phyloP scores from a whole-genome alignment of 2,888 invertebrate species.

The Campoplex capitator region DNA sequence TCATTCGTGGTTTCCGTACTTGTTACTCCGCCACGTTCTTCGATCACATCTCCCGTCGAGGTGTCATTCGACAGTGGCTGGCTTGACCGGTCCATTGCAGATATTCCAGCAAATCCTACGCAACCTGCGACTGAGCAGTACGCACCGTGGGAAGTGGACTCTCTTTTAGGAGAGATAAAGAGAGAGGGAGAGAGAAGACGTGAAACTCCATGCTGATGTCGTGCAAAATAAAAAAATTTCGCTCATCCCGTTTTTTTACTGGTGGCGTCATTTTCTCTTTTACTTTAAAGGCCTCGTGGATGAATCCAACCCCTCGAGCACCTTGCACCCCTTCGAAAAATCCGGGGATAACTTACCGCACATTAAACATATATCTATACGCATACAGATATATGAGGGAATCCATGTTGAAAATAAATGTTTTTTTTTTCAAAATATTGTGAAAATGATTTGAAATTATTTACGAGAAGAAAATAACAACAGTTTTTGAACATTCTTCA shows the following conservation, averaged over 20 bases:
- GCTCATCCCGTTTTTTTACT: constrained; percentile 38
- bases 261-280: constrained; percentile 24
- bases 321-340: constrained; percentile 73
- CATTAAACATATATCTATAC: constrained; percentile 1
- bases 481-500: not conserved
- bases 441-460: not conserved
- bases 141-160: constrained; percentile 82
- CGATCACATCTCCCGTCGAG: constrained; percentile 18
- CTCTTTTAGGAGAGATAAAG: not conserved
- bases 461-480: not conserved
- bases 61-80: constrained; percentile 68
- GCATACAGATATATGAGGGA: not conserved
- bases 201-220: constrained; percentile 25
- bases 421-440: not conserved
- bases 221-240: constrained; percentile 32
- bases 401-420: not conserved
- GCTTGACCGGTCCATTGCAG: constrained; percentile 78
- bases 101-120: constrained; percentile 58
- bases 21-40: not conserved
- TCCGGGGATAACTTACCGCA: constrained; percentile 55
- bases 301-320: constrained; percentile 75
- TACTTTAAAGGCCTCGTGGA: constrained; percentile 46
- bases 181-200: not conserved
- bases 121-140: constrained; percentile 67
- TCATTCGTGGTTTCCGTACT: constrained; percentile 40